phyloP scores from a whole-genome alignment of 64 coral and sea anemone genomes.

The Platygyra sinensis region DNA sequence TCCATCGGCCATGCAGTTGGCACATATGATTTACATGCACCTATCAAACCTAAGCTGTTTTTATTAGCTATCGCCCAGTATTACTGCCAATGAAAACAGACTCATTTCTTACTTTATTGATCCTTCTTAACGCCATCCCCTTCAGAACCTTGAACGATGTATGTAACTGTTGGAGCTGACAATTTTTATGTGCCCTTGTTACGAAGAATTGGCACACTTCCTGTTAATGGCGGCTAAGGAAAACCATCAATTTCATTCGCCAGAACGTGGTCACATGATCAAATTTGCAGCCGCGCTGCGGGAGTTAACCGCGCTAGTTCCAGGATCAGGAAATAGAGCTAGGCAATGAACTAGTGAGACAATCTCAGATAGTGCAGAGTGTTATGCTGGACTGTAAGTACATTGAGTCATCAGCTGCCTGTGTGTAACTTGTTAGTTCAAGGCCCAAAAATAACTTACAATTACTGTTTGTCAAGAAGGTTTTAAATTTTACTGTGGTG shows the following conservation, averaged over 20 bases:
- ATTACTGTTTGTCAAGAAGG: too few species aligned
- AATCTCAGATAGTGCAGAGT: too few species aligned
- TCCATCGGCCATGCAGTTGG: neutral
- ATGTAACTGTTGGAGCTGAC: conserved; percentile 46
- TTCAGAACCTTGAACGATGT: conserved; percentile 50
- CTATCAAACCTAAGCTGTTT: neutral
- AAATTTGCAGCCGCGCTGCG: neutral
- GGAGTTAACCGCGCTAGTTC: neutral
- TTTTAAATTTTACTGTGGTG: too few species aligned
- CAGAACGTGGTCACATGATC: conserved; percentile 14
- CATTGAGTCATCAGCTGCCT: too few species aligned
- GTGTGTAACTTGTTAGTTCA: too few species aligned
- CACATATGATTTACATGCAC: neutral
- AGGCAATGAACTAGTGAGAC: too few species aligned
- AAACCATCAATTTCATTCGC: conserved; percentile 6
- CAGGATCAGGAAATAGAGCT: neutral
- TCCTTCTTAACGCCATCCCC: conserved; percentile 97
- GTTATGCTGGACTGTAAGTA: too few species aligned
- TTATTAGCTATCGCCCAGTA: neutral
- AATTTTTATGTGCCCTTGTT: conserved; percentile 1
- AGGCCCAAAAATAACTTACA: too few species aligned
- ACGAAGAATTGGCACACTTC: conserved; percentile 71
- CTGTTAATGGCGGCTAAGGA: conserved; percentile 62
- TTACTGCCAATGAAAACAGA: conserved; percentile 1
- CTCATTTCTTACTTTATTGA: conserved; percentile 92